Conservation (phyloP, 2,113 vertebrate species). For the Psephotus haematonotus region DNA sequence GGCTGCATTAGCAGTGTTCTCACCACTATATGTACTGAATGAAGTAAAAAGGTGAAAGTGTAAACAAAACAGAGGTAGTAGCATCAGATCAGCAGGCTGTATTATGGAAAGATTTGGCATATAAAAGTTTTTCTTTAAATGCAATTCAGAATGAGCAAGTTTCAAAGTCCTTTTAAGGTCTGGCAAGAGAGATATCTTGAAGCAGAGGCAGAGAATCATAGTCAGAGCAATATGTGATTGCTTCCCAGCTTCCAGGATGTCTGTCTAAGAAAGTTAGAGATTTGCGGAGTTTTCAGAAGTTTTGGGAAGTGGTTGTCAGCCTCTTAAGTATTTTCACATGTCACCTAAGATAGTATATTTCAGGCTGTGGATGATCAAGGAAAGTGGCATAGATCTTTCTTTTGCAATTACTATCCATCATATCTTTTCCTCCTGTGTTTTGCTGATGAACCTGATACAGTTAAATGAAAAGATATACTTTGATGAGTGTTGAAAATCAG, state of each 20-base stretch:
- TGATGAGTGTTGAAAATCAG: background rate
- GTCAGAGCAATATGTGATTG: background rate
- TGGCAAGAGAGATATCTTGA: background rate
- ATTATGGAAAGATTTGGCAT: background rate
- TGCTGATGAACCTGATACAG: background rate
- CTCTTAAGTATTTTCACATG: background rate
- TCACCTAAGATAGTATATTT: background rate
- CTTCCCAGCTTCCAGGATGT: background rate
- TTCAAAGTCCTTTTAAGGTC: background rate
- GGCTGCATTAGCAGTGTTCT: background rate
- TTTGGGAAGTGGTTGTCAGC: background rate
- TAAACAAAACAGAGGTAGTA: background rate
- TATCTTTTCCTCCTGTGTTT: background rate
- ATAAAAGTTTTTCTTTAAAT: background rate
- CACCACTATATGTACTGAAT: background rate
- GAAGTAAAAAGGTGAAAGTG: background rate
- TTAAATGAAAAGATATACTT: background rate
- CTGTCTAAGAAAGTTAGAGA: background rate
- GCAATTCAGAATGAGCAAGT: background rate
- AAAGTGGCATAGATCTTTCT: background rate
- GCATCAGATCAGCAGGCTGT: background rate
- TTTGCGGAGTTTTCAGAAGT: background rate
- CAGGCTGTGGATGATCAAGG: background rate
- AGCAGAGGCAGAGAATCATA: background rate
- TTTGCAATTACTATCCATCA: background rate